Percentiles rank a stretch among this genome's conserved stretches.
These are phyloP conservation scores for Thysanoteuthis rhombus DNA, from an alignment of 2,888 invertebrate species.

Conservation along the genomic window DNA sequence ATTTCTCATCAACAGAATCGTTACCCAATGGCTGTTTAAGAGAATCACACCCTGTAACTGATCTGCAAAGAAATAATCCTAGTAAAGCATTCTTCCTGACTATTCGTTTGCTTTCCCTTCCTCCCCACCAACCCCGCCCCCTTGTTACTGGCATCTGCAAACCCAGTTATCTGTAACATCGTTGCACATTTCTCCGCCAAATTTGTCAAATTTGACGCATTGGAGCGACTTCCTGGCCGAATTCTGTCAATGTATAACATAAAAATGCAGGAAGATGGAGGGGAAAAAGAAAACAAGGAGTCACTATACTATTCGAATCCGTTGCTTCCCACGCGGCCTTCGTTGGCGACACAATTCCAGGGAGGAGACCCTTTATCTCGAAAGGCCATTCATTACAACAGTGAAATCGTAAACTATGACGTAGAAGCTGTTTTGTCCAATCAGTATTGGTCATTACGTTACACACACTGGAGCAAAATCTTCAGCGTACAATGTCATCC, in stretches of 20 bases:
- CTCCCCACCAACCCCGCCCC: too few species aligned
- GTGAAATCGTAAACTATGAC: neutral
- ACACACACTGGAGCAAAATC: neutral
- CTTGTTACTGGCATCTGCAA: too few species aligned
- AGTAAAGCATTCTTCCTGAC: neutral
- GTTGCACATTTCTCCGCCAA: too few species aligned
- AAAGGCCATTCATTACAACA: neutral
- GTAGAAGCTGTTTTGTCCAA: neutral
- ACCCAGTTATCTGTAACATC: too few species aligned
- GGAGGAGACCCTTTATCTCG: neutral
- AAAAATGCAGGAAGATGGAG: neutral
- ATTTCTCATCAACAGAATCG: neutral
- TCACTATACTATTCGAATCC: too few species aligned
- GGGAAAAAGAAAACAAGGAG: neutral
- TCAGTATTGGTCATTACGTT: neutral
- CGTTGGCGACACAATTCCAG: neutral
- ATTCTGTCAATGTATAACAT: neutral
- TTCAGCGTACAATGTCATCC: neutral
- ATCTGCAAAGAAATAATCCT: neutral
- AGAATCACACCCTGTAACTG: neutral
- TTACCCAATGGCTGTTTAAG: neutral
- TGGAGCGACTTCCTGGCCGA: neutral
- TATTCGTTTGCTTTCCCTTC: neutral
- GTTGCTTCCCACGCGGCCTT: neutral
- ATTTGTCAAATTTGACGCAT: too few species aligned